A percentile compares a stretch with the other conserved stretches of the same genome.
Evolutionary conservation across 2,113 vertebrate species (phyloP).

Genomic region (Dasyurus viverrinus): DNA sequence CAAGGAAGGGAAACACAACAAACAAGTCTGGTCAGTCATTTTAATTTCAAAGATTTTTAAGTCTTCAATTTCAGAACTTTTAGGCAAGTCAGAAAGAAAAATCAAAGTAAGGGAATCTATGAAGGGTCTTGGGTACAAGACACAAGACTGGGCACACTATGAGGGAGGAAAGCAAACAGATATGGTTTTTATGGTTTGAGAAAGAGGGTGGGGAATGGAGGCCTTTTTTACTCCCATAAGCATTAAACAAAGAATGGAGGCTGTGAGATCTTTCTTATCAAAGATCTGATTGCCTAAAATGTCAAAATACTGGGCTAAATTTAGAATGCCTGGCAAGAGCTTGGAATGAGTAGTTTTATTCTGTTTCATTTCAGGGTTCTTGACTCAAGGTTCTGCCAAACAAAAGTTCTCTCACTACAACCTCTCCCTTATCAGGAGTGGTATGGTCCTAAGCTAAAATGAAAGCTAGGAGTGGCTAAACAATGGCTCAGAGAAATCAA

Average conservation of each 20-base stretch:
- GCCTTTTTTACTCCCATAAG: not conserved
- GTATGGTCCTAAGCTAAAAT: not conserved
- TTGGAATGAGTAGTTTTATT: not conserved
- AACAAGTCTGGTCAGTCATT: not conserved
- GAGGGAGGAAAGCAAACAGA: not conserved
- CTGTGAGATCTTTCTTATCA: not conserved
- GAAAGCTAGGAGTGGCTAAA: not conserved
- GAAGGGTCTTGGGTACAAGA: not conserved
- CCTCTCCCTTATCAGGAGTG: not conserved
- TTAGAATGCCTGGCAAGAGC: not conserved
- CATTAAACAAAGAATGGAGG: not conserved
- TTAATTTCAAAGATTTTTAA: not conserved
- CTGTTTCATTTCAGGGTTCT: not conserved
- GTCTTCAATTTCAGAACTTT: not conserved
- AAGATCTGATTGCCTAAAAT: not conserved
- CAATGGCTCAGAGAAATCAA: not conserved
- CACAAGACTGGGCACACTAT: not conserved
- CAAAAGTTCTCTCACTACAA: not conserved
- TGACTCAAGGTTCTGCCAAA: too few relatives aligned
- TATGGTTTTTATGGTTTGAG: not conserved
- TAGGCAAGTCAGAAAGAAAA: not conserved
- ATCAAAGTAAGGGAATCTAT: not conserved
- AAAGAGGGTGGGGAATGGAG: not conserved
- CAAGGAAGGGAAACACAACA: not conserved
- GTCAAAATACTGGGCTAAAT: not conserved